A percentile compares a stretch with the other conserved stretches of the same genome.
phyloP scores from a whole-genome alignment of 2,797 vertebrate species.

The Pseudotriccus pelzelni region DNA sequence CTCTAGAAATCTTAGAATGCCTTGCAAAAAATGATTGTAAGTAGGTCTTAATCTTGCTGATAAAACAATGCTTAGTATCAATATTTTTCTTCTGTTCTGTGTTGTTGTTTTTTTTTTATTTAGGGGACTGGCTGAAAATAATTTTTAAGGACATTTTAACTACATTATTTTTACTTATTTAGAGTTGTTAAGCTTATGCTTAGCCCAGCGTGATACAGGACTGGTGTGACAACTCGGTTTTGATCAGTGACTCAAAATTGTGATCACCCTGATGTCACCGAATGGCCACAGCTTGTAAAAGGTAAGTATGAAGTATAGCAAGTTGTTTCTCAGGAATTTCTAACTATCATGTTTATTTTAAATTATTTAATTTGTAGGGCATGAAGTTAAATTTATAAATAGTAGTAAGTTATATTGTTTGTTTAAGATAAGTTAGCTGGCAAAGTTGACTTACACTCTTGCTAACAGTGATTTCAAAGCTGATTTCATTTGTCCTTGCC shows the following conservation, averaged over 20 bases:
- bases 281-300: constrained; percentile 86
- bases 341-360: not conserved
- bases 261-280: constrained; percentile 83
- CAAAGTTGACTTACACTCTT: not conserved
- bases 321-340: not conserved
- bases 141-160: constrained; percentile 62
- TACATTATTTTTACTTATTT: constrained; percentile 73
- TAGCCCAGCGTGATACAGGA: constrained; percentile 73
- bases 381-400: not conserved
- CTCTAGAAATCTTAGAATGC: not conserved
- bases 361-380: not conserved
- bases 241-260: constrained; percentile 81
- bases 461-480: not conserved
- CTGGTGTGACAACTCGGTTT: constrained; percentile 73
- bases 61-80: not conserved
- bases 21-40: not conserved
- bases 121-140: constrained; percentile 24
- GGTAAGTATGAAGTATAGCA: constrained; percentile 56
- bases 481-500: not conserved
- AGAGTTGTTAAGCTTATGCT: constrained; percentile 77
- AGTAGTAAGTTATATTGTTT: not conserved
- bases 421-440: constrained; percentile 6
- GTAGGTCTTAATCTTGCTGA: not conserved
- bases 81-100: not conserved
- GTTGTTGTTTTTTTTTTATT: not conserved